Conservation (phyloP, 2,113 vertebrate genomes). For the Empidonax traillii region DNA sequence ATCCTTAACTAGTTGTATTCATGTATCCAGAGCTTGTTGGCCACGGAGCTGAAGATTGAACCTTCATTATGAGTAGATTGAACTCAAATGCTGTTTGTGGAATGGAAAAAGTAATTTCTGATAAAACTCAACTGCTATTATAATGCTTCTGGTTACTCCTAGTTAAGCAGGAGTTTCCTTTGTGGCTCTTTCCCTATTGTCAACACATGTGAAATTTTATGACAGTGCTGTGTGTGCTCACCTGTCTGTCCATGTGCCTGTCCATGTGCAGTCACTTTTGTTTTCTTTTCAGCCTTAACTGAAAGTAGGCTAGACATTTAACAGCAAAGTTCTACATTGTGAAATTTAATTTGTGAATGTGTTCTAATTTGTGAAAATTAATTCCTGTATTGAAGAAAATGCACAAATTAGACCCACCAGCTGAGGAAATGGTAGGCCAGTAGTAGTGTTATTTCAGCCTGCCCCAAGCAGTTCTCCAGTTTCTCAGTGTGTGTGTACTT, state of each 20-base stretch:
- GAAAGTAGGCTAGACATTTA: background rate
- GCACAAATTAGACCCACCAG: fast-evolving
- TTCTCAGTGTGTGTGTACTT: background rate
- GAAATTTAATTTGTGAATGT: background rate
- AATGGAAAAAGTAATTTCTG: background rate
- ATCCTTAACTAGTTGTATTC: background rate
- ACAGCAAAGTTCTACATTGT: background rate
- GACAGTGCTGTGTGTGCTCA: background rate
- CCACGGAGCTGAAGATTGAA: background rate
- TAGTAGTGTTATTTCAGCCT: background rate
- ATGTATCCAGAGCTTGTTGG: background rate
- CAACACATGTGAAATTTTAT: fast-evolving
- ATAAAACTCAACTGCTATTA: background rate
- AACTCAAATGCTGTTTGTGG: background rate
- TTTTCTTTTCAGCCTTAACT: background rate
- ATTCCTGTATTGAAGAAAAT: background rate
- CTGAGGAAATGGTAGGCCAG: background rate
- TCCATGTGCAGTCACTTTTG: background rate
- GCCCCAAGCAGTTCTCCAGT: background rate
- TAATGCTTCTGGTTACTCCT: background rate
- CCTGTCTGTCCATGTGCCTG: background rate
- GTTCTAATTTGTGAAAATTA: background rate
- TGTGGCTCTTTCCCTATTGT: background rate
- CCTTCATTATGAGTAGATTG: background rate
- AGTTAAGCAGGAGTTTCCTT: background rate